Base-by-base conservation (phyloP, 2,797 vertebrate genomes). In the Pampus argenteus region DNA sequence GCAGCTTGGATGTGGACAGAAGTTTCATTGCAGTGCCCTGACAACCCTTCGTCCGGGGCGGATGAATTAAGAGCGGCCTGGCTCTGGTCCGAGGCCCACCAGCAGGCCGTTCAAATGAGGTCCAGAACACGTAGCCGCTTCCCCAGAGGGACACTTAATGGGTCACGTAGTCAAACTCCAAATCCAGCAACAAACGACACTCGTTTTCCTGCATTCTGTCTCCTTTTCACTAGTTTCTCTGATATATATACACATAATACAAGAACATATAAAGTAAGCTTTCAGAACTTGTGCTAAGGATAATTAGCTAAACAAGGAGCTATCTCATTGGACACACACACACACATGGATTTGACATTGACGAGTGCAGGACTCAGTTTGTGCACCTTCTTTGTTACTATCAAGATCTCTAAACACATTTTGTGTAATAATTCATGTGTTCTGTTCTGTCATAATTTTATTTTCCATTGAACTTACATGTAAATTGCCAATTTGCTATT, bases 151-250 rank as follows among this genome's bases (percentile, higher is more conserved):
- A 20, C 26, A 59, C 26, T 52, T 80, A 84, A 85, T 77, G 72
- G 81, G 82, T 87, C 86, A 86, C 62, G 55, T 80, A 86, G 79
- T 72, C 67, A 66, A n/a, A n/a, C n/a, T n/a, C n/a, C n/a, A n/a
- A n/a, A n/a, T n/a, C n/a, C n/a, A n/a, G n/a, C n/a, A n/a, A n/a
- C n/a, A n/a, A n/a, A n/a, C n/a, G n/a, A n/a, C n/a, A n/a, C n/a
- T n/a, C n/a, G n/a, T n/a, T n/a, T n/a, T n/a, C n/a, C n/a, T n/a
- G n/a, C n/a, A n/a, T n/a, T n/a, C n/a, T n/a, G n/a, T n/a, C n/a
- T n/a, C 13, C 20, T 65, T 61, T 73, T 38, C 1, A 36, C 4
- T 34, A 14, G 3, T 50, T 28, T 36, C 34, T 36, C 34, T 11
- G 34, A 36, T 36, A 31, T 3, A 18, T 13, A n/a, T 22, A 56